phyloP scores from a whole-genome alignment of 2,797 vertebrate genomes.

The Melanotaenia pygmaea region DNA sequence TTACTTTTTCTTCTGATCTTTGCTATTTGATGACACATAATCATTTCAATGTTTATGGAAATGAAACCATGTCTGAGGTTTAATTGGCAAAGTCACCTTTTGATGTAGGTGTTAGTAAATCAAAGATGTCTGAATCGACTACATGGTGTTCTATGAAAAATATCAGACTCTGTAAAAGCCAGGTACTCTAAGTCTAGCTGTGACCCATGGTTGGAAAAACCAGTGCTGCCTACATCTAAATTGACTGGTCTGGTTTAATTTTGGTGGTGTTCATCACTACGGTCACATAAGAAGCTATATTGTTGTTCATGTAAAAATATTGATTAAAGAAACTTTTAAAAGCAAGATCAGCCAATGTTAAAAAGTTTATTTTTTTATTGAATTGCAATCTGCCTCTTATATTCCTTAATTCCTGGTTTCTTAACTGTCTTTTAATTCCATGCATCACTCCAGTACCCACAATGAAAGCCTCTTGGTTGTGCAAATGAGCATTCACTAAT shows the following conservation, averaged over 20 bases:
- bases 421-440: slow-evolving; percentile 1
- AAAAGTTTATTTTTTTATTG: background rate
- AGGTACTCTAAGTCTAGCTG: too few species aligned
- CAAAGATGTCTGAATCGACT: background rate
- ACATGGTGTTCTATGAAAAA: background rate
- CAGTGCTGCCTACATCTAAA: too few species aligned
- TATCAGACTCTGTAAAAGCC: background rate
- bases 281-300: background rate
- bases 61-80: background rate
- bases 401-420: background rate
- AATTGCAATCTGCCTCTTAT: background rate
- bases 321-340: background rate
- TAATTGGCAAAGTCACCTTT: background rate
- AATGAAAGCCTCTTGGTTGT: background rate
- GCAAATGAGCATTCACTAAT: slow-evolving; percentile 35
- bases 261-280: too few species aligned
- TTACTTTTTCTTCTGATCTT: too few species aligned
- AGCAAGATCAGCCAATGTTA: background rate
- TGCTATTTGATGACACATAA: too few species aligned
- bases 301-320: background rate
- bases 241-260: too few species aligned
- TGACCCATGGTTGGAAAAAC: too few species aligned
- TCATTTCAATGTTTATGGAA: too few species aligned
- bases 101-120: background rate
- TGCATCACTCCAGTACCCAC: slow-evolving; percentile 19